phyloP scores from a whole-genome alignment of 2,888 invertebrate species.

The Noctua comes region DNA sequence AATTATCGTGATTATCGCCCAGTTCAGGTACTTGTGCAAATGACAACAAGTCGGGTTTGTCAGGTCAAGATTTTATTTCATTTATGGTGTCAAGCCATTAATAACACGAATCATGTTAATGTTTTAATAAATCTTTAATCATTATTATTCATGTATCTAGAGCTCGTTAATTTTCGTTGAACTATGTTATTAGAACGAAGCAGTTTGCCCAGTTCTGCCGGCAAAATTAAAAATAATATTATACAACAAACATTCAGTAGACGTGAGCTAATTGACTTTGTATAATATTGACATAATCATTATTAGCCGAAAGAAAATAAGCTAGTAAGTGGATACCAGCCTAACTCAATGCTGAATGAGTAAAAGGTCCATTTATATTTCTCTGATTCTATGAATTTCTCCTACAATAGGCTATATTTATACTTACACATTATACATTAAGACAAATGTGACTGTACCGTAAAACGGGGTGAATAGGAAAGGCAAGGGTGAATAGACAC shows the following conservation, averaged over 20 bases:
- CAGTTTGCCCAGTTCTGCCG: slow-evolving; percentile 17
- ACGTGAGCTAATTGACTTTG: slow-evolving; percentile 39
- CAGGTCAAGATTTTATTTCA: slow-evolving; percentile 17
- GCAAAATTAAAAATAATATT: slow-evolving; percentile 33
- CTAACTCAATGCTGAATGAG: neutral
- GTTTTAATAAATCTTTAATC: slow-evolving; percentile 6
- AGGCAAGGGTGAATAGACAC: too few relatives aligned
- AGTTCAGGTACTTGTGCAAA: neutral
- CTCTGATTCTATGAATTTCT: neutral
- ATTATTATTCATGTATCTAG: slow-evolving; percentile 16
- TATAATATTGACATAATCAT: slow-evolving; percentile 33
- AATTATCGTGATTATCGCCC: neutral
- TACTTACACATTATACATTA: neutral
- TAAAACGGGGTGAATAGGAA: too few relatives aligned
- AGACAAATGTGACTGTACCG: neutral
- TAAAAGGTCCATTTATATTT: slow-evolving; percentile 4
- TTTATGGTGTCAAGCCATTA: neutral
- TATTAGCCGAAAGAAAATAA: slow-evolving; percentile 40
- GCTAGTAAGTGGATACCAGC: neutral
- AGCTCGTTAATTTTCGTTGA: slow-evolving; percentile 25
- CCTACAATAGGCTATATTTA: neutral
- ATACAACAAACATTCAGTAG: slow-evolving; percentile 37
- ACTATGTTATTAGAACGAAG: slow-evolving; percentile 17
- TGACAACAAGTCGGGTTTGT: neutral
- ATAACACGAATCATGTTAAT: neutral